These are phyloP conservation scores for Apteryx mantelli DNA, from an alignment of 2,113 vertebrate genomes.

Conservation along the genomic window DNA sequence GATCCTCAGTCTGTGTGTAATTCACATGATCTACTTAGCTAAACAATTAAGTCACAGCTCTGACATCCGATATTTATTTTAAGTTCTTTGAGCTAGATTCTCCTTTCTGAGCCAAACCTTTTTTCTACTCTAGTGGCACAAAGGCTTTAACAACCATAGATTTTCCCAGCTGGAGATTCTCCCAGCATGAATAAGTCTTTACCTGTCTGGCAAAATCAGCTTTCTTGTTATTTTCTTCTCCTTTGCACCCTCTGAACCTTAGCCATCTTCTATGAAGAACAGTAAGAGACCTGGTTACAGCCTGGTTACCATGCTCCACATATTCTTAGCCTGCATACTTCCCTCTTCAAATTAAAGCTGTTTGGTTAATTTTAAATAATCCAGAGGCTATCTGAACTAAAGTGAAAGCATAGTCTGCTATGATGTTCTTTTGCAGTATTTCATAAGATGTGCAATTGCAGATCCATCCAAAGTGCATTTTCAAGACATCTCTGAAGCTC, in stretches of 20 bases:
- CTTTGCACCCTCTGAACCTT: background rate
- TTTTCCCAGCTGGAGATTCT: constrained; percentile 35
- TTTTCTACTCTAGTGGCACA: constrained; percentile 52
- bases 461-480: background rate
- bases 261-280: background rate
- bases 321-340: background rate
- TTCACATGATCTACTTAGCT: constrained; percentile 68
- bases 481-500: background rate
- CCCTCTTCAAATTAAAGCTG: background rate
- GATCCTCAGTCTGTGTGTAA: constrained; percentile 59
- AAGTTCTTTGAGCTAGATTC: constrained; percentile 66
- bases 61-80: constrained; percentile 73
- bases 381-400: background rate
- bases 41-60: constrained; percentile 74
- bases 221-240: background rate
- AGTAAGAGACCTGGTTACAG: background rate
- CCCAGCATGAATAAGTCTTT: background rate
- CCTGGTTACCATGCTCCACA: background rate
- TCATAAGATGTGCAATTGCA: background rate
- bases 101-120: constrained; percentile 22
- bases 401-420: background rate
- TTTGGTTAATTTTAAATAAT: background rate
- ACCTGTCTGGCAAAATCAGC: background rate
- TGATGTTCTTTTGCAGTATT: background rate
- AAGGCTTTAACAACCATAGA: background rate